phyloP scores from a whole-genome alignment of 2,113 vertebrate genomes.

The Pangasianodon gigas region DNA sequence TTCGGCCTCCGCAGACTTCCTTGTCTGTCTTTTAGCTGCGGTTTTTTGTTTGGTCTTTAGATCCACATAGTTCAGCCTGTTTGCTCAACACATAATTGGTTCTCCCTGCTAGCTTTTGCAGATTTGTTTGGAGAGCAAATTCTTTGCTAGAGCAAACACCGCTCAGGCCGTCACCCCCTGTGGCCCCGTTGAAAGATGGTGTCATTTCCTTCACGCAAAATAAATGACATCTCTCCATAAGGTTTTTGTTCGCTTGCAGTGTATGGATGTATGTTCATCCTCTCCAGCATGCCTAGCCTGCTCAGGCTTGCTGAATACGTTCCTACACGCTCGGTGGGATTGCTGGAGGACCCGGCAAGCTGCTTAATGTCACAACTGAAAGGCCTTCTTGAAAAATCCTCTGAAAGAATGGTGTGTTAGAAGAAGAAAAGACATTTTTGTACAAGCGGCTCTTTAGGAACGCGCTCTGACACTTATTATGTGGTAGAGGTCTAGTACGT shows the following conservation, averaged over 20 bases:
- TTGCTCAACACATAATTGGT: conserved; percentile 47
- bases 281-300: conserved; percentile 49
- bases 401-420: neutral
- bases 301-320: conserved; percentile 59
- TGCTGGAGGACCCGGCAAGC: conserved; percentile 9
- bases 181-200: conserved; percentile 49
- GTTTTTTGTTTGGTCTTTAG: conserved; percentile 44
- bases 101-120: conserved; percentile 45
- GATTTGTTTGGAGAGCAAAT: conserved; percentile 67
- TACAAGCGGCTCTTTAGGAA: neutral
- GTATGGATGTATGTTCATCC: conserved; percentile 28
- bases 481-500: neutral
- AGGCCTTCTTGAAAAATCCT: neutral
- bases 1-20: conserved; percentile 21
- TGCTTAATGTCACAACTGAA: conserved; percentile 18
- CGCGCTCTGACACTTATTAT: neutral
- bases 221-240: conserved; percentile 56
- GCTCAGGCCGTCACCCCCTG: conserved; percentile 15
- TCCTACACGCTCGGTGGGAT: conserved; percentile 19
- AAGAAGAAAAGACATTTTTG: neutral
- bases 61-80: conserved; percentile 60
- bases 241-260: neutral
- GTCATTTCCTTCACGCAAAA: conserved; percentile 52
- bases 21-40: neutral
- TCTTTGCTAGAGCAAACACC: conserved; percentile 67